Conservation (phyloP, 2,113 vertebrate genomes). For the Pandion haliaetus region DNA sequence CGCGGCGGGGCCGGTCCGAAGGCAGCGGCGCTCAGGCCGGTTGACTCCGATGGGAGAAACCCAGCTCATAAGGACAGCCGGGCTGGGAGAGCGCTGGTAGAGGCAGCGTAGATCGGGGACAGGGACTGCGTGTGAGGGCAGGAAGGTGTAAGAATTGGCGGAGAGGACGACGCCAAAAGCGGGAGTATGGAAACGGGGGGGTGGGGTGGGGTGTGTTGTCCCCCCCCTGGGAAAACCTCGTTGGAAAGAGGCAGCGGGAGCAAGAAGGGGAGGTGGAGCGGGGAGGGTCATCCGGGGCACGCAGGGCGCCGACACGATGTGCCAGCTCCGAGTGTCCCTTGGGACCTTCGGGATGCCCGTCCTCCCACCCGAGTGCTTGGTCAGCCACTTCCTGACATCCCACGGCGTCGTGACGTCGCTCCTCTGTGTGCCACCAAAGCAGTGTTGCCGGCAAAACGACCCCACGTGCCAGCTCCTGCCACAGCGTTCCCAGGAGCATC, state of each 20-base stretch:
- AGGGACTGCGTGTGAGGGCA: not conserved
- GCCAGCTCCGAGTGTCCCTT: not conserved
- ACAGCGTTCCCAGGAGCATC: not conserved
- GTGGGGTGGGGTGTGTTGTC: too few species aligned
- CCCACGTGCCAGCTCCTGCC: not conserved
- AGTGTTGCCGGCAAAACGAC: not conserved
- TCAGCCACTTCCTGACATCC: not conserved
- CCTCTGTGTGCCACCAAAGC: not conserved
- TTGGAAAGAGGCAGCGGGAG: not conserved
- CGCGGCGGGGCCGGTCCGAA: not conserved
- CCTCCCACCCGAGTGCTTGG: not conserved
- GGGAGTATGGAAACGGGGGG: rapidly evolving
- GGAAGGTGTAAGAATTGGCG: not conserved
- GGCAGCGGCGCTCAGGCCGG: not conserved
- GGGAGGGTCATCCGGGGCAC: rapidly evolving
- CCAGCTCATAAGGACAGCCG: not conserved
- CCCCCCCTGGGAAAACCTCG: not conserved
- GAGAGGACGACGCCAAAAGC: not conserved
- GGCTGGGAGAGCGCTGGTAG: not conserved
- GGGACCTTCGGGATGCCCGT: not conserved
- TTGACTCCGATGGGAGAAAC: not conserved
- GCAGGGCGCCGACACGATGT: not conserved
- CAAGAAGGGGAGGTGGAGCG: not conserved
- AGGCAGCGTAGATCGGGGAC: not conserved
- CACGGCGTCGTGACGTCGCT: not conserved